Evolutionary conservation across 2,888 invertebrate species (phyloP).

Genomic region (Drosophila neotestacea): DNA sequence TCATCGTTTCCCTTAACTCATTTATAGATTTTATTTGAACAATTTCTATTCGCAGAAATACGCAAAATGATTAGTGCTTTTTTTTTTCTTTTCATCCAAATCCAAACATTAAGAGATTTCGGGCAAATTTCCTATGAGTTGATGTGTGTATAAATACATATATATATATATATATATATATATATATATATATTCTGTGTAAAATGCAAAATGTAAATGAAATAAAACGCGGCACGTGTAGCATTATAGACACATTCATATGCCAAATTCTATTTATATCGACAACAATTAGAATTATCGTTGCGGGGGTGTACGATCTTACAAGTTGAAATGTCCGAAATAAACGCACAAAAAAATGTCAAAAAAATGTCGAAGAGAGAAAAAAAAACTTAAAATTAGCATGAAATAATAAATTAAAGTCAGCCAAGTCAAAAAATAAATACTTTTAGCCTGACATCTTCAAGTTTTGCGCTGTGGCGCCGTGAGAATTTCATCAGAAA

Average conservation of each 20-base stretch:
- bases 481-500: neutral
- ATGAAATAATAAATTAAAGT: constrained; percentile 55
- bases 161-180: constrained; percentile 5
- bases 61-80: neutral
- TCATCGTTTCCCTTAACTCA: no score
- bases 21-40: constrained; percentile 1
- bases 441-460: constrained; percentile 14
- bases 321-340: constrained; percentile 24
- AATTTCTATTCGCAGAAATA: neutral
- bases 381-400: constrained; percentile 50
- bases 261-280: constrained; percentile 46
- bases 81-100: neutral
- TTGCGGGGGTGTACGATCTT: constrained; percentile 24
- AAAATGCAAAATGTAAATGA: constrained; percentile 40
- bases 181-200: constrained; percentile 11
- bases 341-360: constrained; percentile 23
- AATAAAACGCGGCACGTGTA: constrained; percentile 61
- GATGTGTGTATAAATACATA: no score
- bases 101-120: constrained; percentile 7
- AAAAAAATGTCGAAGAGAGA: constrained; percentile 18
- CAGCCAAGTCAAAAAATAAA: constrained; percentile 7
- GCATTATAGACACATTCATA: constrained; percentile 28
- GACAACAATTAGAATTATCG: constrained; percentile 56
- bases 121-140: constrained; percentile 2
- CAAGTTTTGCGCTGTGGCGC: neutral